phyloP scores from a whole-genome alignment of 53 echinoderm and acorn worm genomes.

The Holothuria scabra region DNA sequence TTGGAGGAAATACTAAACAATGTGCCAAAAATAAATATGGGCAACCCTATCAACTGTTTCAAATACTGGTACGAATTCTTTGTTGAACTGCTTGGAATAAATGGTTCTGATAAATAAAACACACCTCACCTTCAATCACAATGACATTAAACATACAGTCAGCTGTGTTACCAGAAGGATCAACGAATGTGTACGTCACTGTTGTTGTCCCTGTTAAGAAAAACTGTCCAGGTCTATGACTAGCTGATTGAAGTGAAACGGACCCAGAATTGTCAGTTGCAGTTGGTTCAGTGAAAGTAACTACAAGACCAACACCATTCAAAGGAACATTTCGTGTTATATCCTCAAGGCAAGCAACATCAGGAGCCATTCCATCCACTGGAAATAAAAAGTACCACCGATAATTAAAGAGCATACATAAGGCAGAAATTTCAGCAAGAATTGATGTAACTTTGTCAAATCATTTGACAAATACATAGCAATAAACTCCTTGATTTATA shows the following conservation, averaged over 20 bases:
- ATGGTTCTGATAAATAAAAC: too few species aligned
- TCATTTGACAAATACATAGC: too few species aligned
- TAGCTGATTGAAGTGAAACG: background rate
- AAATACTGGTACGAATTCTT: too few species aligned
- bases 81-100: too few species aligned
- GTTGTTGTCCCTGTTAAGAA: background rate
- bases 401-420: too few species aligned
- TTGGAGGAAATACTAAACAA: conserved; percentile 19
- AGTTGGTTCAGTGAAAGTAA: conserved; percentile 41
- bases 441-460: too few species aligned
- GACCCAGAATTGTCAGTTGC: conserved; percentile 60
- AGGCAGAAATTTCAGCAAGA: too few species aligned
- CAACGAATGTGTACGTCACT: conserved; percentile 52
- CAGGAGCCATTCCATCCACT: conserved; percentile 51
- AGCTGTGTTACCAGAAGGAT: conserved; percentile 45
- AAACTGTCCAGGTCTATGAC: conserved; percentile 21
- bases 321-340: conserved; percentile 25
- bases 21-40: background rate
- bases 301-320: conserved; percentile 21
- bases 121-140: conserved; percentile 52
- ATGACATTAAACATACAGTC: conserved; percentile 54
- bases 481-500: too few species aligned
- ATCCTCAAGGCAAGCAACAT: conserved; percentile 13
- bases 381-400: background rate
- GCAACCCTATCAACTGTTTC: too few species aligned